phyloP scores from a whole-genome alignment of 2,113 vertebrate genomes.

The Tragelaphus imberbis region DNA sequence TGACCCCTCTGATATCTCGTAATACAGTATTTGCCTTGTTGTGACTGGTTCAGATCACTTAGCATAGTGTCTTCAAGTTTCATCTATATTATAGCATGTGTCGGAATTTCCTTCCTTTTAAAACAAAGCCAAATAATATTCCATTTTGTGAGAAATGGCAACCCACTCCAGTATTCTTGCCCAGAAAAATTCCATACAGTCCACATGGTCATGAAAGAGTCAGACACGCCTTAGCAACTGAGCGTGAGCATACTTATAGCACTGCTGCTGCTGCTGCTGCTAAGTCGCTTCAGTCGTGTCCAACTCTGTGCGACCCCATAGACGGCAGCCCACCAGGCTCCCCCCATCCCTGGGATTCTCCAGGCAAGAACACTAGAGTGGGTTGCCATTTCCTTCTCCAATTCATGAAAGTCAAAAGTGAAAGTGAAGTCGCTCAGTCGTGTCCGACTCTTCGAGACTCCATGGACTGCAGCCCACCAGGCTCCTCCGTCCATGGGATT shows the following conservation, averaged over 20 bases:
- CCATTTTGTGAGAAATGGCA: neutral
- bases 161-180: neutral
- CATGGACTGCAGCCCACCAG: too few relatives aligned
- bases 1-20: neutral
- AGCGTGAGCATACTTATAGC: neutral
- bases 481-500: too few relatives aligned
- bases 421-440: too few relatives aligned
- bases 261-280: too few relatives aligned
- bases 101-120: neutral
- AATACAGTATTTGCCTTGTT: neutral
- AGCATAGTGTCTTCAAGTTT: neutral
- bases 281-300: too few relatives aligned
- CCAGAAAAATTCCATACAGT: neutral
- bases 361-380: too few relatives aligned
- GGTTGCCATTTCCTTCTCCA: too few relatives aligned
- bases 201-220: neutral
- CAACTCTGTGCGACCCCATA: too few relatives aligned
- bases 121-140: neutral
- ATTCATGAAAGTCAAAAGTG: too few relatives aligned
- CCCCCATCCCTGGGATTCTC: too few relatives aligned
- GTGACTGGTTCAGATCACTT: neutral
- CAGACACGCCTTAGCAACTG: neutral
- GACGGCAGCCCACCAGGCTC: too few relatives aligned
- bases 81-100: neutral
- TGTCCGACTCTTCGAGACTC: too few relatives aligned